Evolutionary conservation across 2,113 vertebrate species (phyloP), one percentile per base, ranked within the genome.

Genomic region (Cynopterus brachyotis): DNA sequence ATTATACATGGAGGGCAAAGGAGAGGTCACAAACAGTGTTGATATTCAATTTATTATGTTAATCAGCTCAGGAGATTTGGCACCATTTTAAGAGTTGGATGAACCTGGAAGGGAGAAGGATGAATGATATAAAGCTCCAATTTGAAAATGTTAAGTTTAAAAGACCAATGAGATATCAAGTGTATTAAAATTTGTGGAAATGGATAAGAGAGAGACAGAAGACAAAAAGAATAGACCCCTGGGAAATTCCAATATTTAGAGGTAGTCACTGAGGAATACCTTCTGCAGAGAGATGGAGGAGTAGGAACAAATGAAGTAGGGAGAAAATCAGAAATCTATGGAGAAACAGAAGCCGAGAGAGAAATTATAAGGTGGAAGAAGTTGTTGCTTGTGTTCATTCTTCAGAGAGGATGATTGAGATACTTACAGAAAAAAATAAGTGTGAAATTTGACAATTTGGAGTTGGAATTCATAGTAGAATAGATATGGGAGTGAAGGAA

Each of bases 141-240:
- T 62, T 60, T 62, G 9, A 55, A 75, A 11, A 4, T 30, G 0
- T 30, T 20, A 30, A n/a, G 20, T 24, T 59, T n/a, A 37, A 47
- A 88, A 60, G 16, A 2, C 0, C 24, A 24, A 3, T 0, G 20
- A 28, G 42, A 9, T 55, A 42, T 10, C 8, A 15, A 5, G 8
- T n/a, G 4, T 28, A 55, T 20, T 67, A 17, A 59, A 76, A 37
- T 2, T 37, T 20, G 7, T 26, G 9, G 75, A 62, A 42, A 50
- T 35, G 66, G 12, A 37, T 26, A 37, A 80, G 22, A 32, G 47
- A 82, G 8, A 45, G 20, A 8, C 30, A 55, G 32, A 72, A 75
- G 12, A 35, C 45, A 35, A 37, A 40, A 5, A 32, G 12, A 62
- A n/a, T n/a, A 72, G 24, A 57, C 32, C 19, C 16, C 5, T 5